Conservation (phyloP, 92 coral and sea anemone genomes). For the Diadumene lineata region DNA sequence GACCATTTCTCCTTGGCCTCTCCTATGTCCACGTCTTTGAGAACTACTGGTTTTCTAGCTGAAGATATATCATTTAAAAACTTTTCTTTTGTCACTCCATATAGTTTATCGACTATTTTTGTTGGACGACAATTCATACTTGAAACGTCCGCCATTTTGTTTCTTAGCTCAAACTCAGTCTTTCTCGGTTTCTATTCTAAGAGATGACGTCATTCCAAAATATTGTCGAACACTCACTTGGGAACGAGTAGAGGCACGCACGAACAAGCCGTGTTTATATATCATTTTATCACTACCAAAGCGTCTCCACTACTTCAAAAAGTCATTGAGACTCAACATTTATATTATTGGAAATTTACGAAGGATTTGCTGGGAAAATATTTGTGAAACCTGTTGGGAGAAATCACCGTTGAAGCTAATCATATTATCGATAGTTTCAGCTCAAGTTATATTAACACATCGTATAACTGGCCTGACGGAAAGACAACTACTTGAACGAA, state of each 20-base stretch:
- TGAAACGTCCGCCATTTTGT: slow-evolving; percentile 48
- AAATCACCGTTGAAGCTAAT: background rate
- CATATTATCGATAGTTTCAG: background rate
- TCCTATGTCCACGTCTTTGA: slow-evolving; percentile 68
- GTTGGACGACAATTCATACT: background rate
- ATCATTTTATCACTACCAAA: background rate
- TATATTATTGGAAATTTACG: background rate
- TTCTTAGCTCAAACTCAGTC: slow-evolving; percentile 8
- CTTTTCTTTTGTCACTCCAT: slow-evolving; percentile 43
- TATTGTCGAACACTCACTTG: background rate
- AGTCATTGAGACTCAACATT: no score
- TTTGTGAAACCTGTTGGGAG: background rate
- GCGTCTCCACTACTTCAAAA: background rate
- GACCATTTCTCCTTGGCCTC: slow-evolving; percentile 66
- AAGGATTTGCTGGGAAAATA: background rate
- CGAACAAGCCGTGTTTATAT: slow-evolving; percentile 18
- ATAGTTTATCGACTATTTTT: slow-evolving; percentile 39
- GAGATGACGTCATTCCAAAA: slow-evolving; percentile 34
- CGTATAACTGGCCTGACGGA: background rate
- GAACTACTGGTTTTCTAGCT: slow-evolving; percentile 61
- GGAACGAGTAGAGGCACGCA: slow-evolving; percentile 6
- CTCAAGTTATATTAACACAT: background rate
- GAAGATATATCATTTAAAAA: slow-evolving; percentile 42
- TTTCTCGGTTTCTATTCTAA: slow-evolving; percentile 2
- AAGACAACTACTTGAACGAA: background rate